Evolutionary conservation across 2,113 vertebrate species (phyloP).

Genomic region (Holacanthus passer): DNA sequence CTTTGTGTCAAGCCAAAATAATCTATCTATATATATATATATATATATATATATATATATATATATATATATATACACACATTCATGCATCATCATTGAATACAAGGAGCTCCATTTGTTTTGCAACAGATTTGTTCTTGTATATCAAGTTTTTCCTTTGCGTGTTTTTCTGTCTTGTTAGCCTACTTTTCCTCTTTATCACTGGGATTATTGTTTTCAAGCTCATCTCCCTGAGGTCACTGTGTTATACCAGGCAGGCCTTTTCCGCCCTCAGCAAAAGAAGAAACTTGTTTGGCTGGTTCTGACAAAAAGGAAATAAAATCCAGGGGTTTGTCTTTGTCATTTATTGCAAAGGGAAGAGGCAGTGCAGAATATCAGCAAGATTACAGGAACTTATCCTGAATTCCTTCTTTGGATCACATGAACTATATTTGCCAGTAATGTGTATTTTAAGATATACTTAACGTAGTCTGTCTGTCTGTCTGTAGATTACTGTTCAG

Average conservation of each 20-base stretch:
- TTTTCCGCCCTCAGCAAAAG: constrained; percentile 71
- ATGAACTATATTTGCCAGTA: background rate
- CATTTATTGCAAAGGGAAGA: constrained; percentile 51
- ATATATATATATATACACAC: too few species aligned
- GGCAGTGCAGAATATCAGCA: constrained; percentile 40
- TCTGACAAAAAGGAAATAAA: constrained; percentile 84
- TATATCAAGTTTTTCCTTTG: background rate
- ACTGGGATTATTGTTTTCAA: constrained; percentile 63
- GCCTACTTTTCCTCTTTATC: constrained; percentile 37
- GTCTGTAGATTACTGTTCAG: background rate
- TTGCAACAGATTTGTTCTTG: background rate
- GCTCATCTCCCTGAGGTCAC: constrained; percentile 69
- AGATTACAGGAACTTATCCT: constrained; percentile 26
- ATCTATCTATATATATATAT: too few species aligned
- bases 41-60: too few species aligned
- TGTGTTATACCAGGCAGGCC: constrained; percentile 62
- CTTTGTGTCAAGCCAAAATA: background rate
- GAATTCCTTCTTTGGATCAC: background rate
- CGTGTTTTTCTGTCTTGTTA: constrained; percentile 7
- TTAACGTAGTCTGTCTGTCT: background rate
- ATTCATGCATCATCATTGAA: too few species aligned
- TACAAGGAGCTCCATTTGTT: background rate
- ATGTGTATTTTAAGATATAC: background rate
- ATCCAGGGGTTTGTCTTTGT: constrained; percentile 75
- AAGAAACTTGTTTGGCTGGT: constrained; percentile 84